Base-by-base conservation (phyloP, 1,140 invertebrate species). In the Plectrocnemia conspersa region DNA sequence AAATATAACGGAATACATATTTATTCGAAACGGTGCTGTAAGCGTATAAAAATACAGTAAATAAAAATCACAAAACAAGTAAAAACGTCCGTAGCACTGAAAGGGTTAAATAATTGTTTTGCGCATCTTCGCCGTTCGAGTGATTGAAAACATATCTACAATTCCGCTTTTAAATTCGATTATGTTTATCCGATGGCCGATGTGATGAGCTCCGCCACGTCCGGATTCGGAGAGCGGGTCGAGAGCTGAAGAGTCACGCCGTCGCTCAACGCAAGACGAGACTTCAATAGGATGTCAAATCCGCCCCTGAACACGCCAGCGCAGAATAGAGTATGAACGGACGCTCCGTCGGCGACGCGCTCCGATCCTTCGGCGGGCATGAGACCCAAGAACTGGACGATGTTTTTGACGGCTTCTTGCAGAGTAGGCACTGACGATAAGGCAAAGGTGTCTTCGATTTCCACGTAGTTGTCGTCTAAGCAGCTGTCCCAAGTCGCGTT, bases 391-490 rank as follows among this genome's bases (percentile, higher is more conserved):
- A 91, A 95, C 64, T 83, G 81, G 2, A 91, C 77, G 5, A 97
- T 85, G 69, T 88, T 93, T 64, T 87, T 88, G 0, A 95, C 87
- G 1, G 93, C 93, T 64, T 91, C 90, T 65, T 91, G 85, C 18
- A 96, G 65, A 4, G 85, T 84, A 52, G 78, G 86, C 44, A 92
- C 84, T 18, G 83, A 82, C 3, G 87, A 83, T n/a, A 97, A 74
- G 0, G 86, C 84, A 71, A 88, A 97, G 0, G 92, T 96, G 64
- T 96, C 93, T 68, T 96, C 90, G 23, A 89, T 72, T 74, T 93
- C 90, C 50, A 82, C 77, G 62, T 56, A 60, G 65, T 71, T 70
- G 56, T 73, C 71, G 6, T 67, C 68, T 19, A 69, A 68, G 1
- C 67, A 68, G 2, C 81, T 81, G 58, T 89, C 87, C 81, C 88